Base-by-base conservation (phyloP, 2,888 invertebrate species). In the Xestia ashworthii region DNA sequence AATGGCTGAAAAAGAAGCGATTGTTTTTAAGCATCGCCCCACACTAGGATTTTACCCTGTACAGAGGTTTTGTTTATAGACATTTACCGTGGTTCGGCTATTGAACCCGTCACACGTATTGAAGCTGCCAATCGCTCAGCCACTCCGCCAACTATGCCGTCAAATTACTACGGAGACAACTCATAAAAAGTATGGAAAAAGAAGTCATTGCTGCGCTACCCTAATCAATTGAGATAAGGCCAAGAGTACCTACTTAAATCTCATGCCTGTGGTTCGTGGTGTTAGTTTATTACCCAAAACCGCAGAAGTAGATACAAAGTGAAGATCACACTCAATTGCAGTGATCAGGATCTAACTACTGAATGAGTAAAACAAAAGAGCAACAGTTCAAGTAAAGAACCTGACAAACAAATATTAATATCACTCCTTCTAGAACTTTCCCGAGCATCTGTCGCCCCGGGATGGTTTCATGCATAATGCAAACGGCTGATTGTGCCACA, bases 391-490 rank as follows among this genome's bases (percentile, higher is more conserved):
- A 85, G 70, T 85, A 53, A 83, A 89, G 86, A 89, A 92, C 92
- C 93, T 92, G 91, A 92, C 91, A 93, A 93, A 93, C 93, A 93
- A 93, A 93, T 92, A 93, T 93, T 92, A 92, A 92, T 93, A 93
- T 92, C 87, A 91, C 88, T 89, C 88, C 88, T 92, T 91, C 89
- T 91, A 87, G 87, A 91, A 91, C 85, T 91, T 90, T 86, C 87
- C 79, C 78, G 73, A 89, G 91, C 95, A 95, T 94, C 92, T 94
- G 95, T 93, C 94, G 94, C 93, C 91, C 82, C 85, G 90, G 93
- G 93, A 93, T 90, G 93, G 94, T 92, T 94, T 95, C 95, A 96
- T 96, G 95, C 95, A 96, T 96, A 94, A 96, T 96, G 95, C 95
- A 96, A 93, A 92, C 92, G 89, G 87, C 93, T 96, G 96, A 96